phyloP scores from a whole-genome alignment of 2,797 vertebrate genomes.

The Nasua narica region DNA sequence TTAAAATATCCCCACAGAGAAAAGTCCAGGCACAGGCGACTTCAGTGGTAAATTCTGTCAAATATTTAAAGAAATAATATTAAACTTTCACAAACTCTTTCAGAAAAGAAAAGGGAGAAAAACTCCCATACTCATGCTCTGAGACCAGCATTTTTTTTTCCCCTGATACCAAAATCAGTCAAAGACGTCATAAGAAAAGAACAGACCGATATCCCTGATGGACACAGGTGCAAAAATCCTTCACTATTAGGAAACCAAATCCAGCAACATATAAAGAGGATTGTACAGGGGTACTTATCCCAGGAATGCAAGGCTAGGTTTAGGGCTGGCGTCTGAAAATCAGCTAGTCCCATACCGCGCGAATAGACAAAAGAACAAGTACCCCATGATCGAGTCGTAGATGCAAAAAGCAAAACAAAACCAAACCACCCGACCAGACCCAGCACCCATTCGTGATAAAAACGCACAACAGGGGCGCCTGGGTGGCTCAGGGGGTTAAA shows the following conservation, averaged over 20 bases:
- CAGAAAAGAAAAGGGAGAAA: not conserved
- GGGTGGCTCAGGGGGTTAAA: too few species aligned
- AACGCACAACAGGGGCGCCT: not conserved
- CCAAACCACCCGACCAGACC: not conserved
- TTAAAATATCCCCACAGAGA: not conserved
- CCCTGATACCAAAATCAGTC: not conserved
- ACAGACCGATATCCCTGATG: not conserved
- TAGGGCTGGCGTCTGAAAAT: not conserved
- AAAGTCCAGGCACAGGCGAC: not conserved
- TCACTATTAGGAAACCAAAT: not conserved
- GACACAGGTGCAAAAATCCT: not conserved
- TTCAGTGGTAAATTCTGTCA: not conserved
- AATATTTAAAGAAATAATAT: not conserved
- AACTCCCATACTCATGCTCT: not conserved
- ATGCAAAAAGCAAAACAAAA: not conserved
- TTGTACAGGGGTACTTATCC: too few species aligned
- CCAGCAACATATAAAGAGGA: not conserved
- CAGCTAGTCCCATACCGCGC: not conserved
- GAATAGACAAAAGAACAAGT: not conserved
- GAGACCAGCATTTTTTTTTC: not conserved
- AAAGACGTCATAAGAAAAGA: not conserved
- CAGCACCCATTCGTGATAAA: not conserved
- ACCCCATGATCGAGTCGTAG: rapidly evolving
- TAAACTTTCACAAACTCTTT: not conserved
- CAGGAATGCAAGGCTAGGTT: not conserved